Evolutionary conservation across 2,888 invertebrate species (phyloP).

Genomic region (Rhagophthalmus giganteus): DNA sequence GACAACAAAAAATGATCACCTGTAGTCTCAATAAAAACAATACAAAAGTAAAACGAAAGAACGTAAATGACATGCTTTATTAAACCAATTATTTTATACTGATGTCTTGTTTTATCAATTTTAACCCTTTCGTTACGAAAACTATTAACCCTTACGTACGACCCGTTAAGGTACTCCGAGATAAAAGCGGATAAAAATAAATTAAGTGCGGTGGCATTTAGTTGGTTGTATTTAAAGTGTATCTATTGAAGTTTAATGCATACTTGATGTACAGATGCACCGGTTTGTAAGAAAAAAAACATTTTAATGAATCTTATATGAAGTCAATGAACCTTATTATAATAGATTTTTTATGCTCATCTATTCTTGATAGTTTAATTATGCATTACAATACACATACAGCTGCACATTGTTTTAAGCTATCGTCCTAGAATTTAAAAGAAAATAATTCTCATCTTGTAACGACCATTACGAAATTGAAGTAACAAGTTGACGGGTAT

Average conservation of each 20-base stretch:
- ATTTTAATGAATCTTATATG: slow-evolving; percentile 26
- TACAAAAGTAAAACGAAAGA: slow-evolving; percentile 30
- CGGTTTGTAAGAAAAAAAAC: slow-evolving; percentile 20
- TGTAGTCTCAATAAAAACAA: slow-evolving; percentile 33
- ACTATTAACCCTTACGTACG: slow-evolving; percentile 5
- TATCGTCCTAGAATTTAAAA: slow-evolving; percentile 1
- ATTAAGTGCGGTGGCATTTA: slow-evolving; percentile 28
- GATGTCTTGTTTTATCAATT: slow-evolving; percentile 34
- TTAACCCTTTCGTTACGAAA: slow-evolving; percentile 27
- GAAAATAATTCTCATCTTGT: background rate
- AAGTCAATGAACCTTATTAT: slow-evolving; percentile 24
- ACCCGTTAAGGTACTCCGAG: slow-evolving; percentile 3
- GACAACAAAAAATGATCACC: slow-evolving; percentile 39
- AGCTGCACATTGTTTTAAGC: slow-evolving; percentile 17
- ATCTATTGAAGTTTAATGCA: slow-evolving; percentile 32
- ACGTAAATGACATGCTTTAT: slow-evolving; percentile 41
- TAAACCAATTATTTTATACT: slow-evolving; percentile 38
- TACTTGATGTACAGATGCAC: slow-evolving; percentile 32
- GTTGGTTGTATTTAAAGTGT: slow-evolving; percentile 27
- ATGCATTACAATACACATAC: slow-evolving; percentile 13
- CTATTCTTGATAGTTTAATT: slow-evolving; percentile 12
- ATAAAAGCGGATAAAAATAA: slow-evolving; percentile 16
- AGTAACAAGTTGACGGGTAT: slow-evolving; percentile 5
- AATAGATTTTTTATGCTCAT: slow-evolving; percentile 26
- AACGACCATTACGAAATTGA: background rate